phyloP scores from a whole-genome alignment of 1,140 invertebrate species.

The Drosophila ogumai region DNA sequence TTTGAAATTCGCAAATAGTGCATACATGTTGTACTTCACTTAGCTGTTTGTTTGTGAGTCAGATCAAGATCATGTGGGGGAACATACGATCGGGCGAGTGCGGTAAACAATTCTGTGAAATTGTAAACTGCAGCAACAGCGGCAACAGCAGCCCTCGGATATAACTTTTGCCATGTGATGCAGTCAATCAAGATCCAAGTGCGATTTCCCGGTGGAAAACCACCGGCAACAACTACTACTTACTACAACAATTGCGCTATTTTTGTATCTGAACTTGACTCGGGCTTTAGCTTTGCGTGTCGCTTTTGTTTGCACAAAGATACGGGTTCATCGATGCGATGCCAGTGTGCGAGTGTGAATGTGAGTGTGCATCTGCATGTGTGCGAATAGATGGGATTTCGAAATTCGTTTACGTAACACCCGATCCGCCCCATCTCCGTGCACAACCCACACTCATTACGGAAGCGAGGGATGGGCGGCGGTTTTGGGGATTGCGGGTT shows the following conservation, averaged over 20 bases:
- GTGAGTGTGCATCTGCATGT: slow-evolving; percentile 22
- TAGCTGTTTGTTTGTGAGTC: slow-evolving; percentile 35
- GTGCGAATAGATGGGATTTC: slow-evolving; percentile 57
- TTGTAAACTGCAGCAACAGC: slow-evolving; percentile 49
- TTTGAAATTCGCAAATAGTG: slow-evolving; percentile 16
- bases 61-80: slow-evolving; percentile 26
- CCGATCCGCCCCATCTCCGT: slow-evolving; percentile 11
- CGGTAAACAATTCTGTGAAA: slow-evolving; percentile 64
- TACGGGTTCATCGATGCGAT: slow-evolving; percentile 40
- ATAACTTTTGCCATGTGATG: slow-evolving; percentile 27
- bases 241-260: slow-evolving; percentile 35
- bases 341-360: not conserved
- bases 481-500: slow-evolving; percentile 7
- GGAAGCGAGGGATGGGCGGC: slow-evolving; percentile 38
- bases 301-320: slow-evolving; percentile 68
- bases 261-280: slow-evolving; percentile 67
- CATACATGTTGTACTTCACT: not conserved
- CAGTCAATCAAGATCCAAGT: slow-evolving; percentile 64
- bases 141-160: slow-evolving; percentile 15
- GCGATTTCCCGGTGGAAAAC: slow-evolving; percentile 43
- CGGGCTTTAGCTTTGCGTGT: slow-evolving; percentile 61
- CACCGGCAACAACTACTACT: slow-evolving; percentile 25
- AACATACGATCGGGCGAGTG: slow-evolving; percentile 52
- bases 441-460: slow-evolving; percentile 17
- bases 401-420: slow-evolving; percentile 72